These are phyloP conservation scores for Centropyge bicolor DNA, from an alignment of 2,797 vertebrate species.

Conservation along the genomic window DNA sequence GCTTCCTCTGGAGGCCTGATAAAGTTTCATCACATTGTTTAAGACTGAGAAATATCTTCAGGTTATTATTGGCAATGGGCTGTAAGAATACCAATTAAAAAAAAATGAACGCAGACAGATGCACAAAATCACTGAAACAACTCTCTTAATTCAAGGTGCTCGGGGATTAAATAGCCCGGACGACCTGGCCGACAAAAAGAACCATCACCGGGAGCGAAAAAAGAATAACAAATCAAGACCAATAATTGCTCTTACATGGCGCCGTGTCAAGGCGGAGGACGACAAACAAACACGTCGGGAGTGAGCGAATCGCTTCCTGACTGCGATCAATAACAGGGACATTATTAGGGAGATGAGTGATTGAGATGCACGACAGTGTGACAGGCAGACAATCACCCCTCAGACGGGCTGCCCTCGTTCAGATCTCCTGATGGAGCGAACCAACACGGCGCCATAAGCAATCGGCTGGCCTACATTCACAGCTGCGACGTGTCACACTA, in stretches of 20 bases:
- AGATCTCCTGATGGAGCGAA: conserved; percentile 62
- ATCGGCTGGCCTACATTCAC: conserved; percentile 59
- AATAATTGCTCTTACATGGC: conserved; percentile 44
- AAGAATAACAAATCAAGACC: conserved; percentile 49
- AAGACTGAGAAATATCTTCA: conserved; percentile 1
- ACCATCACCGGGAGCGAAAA: background rate
- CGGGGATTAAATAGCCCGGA: conserved; percentile 16
- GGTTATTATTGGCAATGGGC: background rate
- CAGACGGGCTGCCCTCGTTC: conserved; percentile 67
- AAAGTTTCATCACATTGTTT: conserved; percentile 9
- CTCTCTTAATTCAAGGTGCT: conserved; percentile 16
- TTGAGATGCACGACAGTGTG: conserved; percentile 59
- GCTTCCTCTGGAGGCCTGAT: background rate
- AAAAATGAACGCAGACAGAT: background rate
- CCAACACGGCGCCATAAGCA: conserved; percentile 43
- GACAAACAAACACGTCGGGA: conserved; percentile 49
- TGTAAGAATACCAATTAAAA: background rate
- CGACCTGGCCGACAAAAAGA: conserved; percentile 16
- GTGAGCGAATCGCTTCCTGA: conserved; percentile 46
- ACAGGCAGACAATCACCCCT: conserved; percentile 69
- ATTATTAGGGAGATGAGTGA: conserved; percentile 61
- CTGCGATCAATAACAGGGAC: conserved; percentile 56
- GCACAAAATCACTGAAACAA: conserved; percentile 12
- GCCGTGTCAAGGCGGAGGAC: conserved; percentile 29
- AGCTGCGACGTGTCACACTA: conserved; percentile 67